Base-by-base conservation (phyloP, 2,113 vertebrate species). In the Tyrannus savana region DNA sequence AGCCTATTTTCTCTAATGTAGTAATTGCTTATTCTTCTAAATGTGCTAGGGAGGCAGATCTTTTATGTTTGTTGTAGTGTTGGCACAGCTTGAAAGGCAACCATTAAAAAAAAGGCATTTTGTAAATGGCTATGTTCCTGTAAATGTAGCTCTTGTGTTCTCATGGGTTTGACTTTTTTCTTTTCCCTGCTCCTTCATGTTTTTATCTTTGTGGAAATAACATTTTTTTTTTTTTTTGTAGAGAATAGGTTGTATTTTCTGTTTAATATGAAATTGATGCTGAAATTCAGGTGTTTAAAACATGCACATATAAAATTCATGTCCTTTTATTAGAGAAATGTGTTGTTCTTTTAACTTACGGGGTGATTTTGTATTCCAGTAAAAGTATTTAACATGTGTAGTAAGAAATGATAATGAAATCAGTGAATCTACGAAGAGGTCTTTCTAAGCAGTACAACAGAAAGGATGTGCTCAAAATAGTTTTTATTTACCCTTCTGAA, bases 21-120 rank as follows among this genome's bases (percentile, higher is more conserved):
- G 62, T 97, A 97, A 96, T 96, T 95, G 83, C 93, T 96, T 93
- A 89, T 93, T 94, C 77, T 97, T 96, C 89, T 89, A 73, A 95
- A 95, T 94, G 35, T 97, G 94, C 95, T 90, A 90, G 59, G 58
- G 64, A 88, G 59, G 88, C 94, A 95, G 74, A 82, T 95, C 92
- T 95, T 95, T 93, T 93, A 86, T 96, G 76, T 94, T 81, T 3
- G 0, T 64, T 79, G 62, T 91, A 84, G 52, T 87, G 73, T 85
- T 97, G 96, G 94, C 94, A 96, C 80, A 92, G 80, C 92, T 95
- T 97, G 93, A 97, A 96, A 96, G 75, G 83, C 88, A 87, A 63
- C 77, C 87, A 58, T 90, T 91, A 10, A 50, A 55, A 71, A 52
- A 67, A 18, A 72, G 44, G 16, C 72, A 49, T 96, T 92, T 93